A percentile compares a stretch with the other conserved stretches of the same genome.
These are phyloP conservation scores for Dicroscelio sp. DNA, from an alignment of 2,888 invertebrate species.

Conservation along the genomic window DNA sequence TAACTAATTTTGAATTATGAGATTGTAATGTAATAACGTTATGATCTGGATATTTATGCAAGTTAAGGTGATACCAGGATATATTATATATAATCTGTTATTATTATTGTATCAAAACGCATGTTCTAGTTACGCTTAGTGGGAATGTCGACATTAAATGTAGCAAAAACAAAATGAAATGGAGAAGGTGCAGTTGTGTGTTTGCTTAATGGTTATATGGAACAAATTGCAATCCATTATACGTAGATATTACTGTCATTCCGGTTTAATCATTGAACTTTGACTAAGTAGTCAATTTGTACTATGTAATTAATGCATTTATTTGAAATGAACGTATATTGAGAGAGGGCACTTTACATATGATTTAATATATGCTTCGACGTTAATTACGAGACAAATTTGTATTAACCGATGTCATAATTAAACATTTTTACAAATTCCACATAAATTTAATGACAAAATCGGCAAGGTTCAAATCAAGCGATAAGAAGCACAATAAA, in stretches of 20 bases:
- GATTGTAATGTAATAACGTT: no score
- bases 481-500: no score
- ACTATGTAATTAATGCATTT: constrained; percentile 55
- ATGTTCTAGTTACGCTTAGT: neutral
- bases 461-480: no score
- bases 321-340: constrained; percentile 45
- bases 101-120: constrained; percentile 24
- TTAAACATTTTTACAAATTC: neutral
- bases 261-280: constrained; percentile 45
- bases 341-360: constrained; percentile 28
- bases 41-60: no score
- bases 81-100: neutral
- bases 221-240: constrained; percentile 33
- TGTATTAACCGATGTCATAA: neutral
- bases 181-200: neutral
- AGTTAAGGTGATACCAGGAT: neutral
- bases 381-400: constrained; percentile 34
- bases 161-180: neutral
- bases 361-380: constrained; percentile 10
- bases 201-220: neutral
- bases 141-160: neutral
- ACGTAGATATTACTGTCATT: constrained; percentile 32
- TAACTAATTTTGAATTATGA: no score
- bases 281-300: constrained; percentile 50
- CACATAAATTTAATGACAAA: neutral